A percentile compares a stretch with the other conserved stretches of the same genome.
These are phyloP conservation scores for Isichthys henryi DNA, from an alignment of 2,113 vertebrate genomes.

Conservation along the genomic window DNA sequence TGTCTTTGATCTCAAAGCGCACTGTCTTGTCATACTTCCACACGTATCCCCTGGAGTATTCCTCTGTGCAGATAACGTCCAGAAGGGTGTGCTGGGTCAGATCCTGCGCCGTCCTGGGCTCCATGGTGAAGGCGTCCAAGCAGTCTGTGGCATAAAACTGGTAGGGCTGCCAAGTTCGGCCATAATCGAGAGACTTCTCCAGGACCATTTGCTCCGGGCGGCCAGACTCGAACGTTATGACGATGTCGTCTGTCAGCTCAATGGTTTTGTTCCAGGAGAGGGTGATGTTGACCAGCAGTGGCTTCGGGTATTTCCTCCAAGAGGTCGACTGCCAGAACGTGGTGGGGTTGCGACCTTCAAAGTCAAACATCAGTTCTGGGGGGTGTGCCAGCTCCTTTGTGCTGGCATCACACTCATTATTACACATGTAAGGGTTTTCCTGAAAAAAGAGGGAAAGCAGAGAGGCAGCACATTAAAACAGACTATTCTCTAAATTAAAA, in stretches of 20 bases:
- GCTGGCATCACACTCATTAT: slow-evolving; percentile 91
- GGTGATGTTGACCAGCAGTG: slow-evolving; percentile 90
- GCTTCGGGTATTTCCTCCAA: slow-evolving; percentile 90
- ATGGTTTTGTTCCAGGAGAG: slow-evolving; percentile 99
- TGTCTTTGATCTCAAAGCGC: slow-evolving; percentile 97
- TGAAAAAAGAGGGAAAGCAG: slow-evolving; percentile 39
- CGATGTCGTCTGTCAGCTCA: slow-evolving; percentile 94
- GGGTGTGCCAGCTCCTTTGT: slow-evolving; percentile 93
- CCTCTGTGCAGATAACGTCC: slow-evolving; percentile 98
- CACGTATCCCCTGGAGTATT: slow-evolving; percentile 90
- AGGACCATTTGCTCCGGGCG: slow-evolving; percentile 96
- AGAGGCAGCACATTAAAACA: slow-evolving; percentile 16
- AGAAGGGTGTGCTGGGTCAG: slow-evolving; percentile 85
- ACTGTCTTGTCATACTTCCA: slow-evolving; percentile 94
- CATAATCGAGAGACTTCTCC: slow-evolving; percentile 95
- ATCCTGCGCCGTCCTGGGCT: slow-evolving; percentile 89
- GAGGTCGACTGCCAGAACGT: slow-evolving; percentile 97
- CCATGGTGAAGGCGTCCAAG: slow-evolving; percentile 95
- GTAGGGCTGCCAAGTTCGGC: slow-evolving; percentile 93
- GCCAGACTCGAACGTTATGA: slow-evolving; percentile 93
- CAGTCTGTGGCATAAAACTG: slow-evolving; percentile 98
- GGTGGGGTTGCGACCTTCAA: slow-evolving; percentile 89
- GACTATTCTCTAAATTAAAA: neutral
- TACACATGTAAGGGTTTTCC: slow-evolving; percentile 99
- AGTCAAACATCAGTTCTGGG: slow-evolving; percentile 92